Conservation (phyloP, 64 coral and sea anemone genomes). For the Hydrozoanthus tunicans region DNA sequence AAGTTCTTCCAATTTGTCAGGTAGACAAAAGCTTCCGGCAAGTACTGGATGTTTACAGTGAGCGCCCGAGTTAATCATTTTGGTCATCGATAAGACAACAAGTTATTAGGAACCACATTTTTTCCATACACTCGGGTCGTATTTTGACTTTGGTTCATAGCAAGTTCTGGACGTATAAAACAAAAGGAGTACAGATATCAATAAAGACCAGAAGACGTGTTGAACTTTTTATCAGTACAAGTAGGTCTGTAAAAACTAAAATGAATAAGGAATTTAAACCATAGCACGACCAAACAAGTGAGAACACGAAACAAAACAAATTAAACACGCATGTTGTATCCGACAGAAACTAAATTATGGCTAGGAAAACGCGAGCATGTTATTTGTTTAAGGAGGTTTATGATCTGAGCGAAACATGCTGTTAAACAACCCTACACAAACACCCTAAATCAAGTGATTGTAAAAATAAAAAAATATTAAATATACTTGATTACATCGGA, state of each 20-base stretch:
- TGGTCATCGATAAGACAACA: too few relatives aligned
- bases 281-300: neutral
- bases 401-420: neutral
- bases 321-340: neutral
- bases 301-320: neutral
- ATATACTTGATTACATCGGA: slow-evolving; percentile 6
- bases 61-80: neutral
- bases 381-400: neutral
- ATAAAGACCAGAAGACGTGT: too few relatives aligned
- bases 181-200: too few relatives aligned
- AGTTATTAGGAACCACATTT: too few relatives aligned
- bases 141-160: too few relatives aligned
- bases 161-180: too few relatives aligned
- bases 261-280: neutral
- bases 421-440: slow-evolving; percentile 18
- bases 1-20: neutral
- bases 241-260: too few relatives aligned
- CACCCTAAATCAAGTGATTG: neutral
- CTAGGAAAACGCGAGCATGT: neutral
- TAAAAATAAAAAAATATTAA: neutral
- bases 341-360: slow-evolving; percentile 2
- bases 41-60: neutral
- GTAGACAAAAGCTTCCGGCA: neutral
- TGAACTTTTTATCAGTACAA: too few relatives aligned
- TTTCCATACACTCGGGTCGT: too few relatives aligned